Base-by-base conservation (phyloP, 2,888 invertebrate genomes). In the Lepeophtheirus nordmannii region DNA sequence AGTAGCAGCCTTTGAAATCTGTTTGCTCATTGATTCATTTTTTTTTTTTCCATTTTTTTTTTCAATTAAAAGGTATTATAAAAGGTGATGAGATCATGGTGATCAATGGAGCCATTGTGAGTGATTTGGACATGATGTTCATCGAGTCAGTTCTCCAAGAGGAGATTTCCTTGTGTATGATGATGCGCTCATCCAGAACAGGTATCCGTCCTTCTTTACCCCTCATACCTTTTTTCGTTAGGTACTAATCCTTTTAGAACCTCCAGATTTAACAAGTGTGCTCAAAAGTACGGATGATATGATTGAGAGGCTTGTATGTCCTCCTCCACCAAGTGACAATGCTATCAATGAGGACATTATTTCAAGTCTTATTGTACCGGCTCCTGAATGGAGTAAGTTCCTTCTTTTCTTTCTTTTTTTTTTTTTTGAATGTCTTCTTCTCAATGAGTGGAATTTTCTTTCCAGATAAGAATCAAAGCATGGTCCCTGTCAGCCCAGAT, bases 101-200 rank as follows among this genome's bases (percentile, higher is more conserved):
- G 77, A 93, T 96, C 80, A 96, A 96, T 81, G 91, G 93, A 71
- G 92, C 93, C 73, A 90, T 94, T 77, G 93, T 96, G 72, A 90
- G 91, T 74, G 94, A 96, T 80, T 82, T 96, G 79, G 96, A 96
- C 82, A 96, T 96, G 94, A 94, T 96, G 89, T 94, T 92, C 81
- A 83, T 96, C 76, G 96, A 96, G 78, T 90, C 89, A 75, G 89
- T 94, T 70, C 82, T 96, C 72, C 93, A 93, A 78, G 93, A 94
- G 77, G 92, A 92, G 75, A 83, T 89, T 70, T 86, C 89, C 61
- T 82, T 96, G 69, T 90, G 90, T 80, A 89, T 96, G 86, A 94
- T 94, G 87, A 90, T 96, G 85, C 83, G 94, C 72, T 89, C 88
- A 58, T 86, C 89, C 58, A 82, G 88, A 70, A 85, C 86, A 20